phyloP scores from a whole-genome alignment of 2,113 vertebrate species.

The Scomber scombrus region DNA sequence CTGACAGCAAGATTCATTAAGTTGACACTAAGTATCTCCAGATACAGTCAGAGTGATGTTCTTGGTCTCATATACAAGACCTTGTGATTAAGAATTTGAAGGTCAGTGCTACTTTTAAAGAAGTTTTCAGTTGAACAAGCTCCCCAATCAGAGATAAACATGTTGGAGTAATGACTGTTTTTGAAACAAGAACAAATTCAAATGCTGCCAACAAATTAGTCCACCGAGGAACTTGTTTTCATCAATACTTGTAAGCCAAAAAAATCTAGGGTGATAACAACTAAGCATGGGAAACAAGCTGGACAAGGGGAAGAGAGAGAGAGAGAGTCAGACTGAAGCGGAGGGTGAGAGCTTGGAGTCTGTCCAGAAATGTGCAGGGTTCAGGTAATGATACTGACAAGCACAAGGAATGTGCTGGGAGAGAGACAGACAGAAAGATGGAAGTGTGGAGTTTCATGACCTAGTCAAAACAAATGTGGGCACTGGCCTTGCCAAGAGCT shows the following conservation, averaged over 20 bases:
- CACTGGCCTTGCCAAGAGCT: conserved; percentile 56
- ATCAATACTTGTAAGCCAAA: conserved; percentile 50
- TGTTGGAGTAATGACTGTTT: conserved; percentile 44
- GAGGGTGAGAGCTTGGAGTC: conserved; percentile 17
- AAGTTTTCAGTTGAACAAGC: conserved; percentile 37
- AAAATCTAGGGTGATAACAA: conserved; percentile 38
- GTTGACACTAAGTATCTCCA: conserved; percentile 11
- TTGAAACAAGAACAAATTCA: conserved; percentile 28
- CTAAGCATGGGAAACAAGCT: conserved; percentile 53
- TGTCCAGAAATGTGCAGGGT: conserved; percentile 35
- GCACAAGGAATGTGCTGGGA: conserved; percentile 50
- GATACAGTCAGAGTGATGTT: conserved; percentile 32
- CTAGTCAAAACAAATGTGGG: conserved; percentile 76
- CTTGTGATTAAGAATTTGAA: conserved; percentile 4
- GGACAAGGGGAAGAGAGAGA: neutral
- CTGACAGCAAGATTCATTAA: conserved; percentile 15
- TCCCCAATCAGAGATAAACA: conserved; percentile 46
- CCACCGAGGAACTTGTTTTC: conserved; percentile 55
- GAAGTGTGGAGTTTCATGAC: conserved; percentile 66
- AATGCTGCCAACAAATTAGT: conserved; percentile 40
- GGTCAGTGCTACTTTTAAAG: conserved; percentile 34
- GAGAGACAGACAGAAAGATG: conserved; percentile 43
- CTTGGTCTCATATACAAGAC: neutral
- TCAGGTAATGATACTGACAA: conserved; percentile 61
- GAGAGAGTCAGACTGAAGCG: conserved; percentile 5